A percentile compares a stretch with the other conserved stretches of the same genome.
These are phyloP conservation scores for Conistra vaccinii DNA, from an alignment of 2,888 invertebrate species.

Conservation along the genomic window DNA sequence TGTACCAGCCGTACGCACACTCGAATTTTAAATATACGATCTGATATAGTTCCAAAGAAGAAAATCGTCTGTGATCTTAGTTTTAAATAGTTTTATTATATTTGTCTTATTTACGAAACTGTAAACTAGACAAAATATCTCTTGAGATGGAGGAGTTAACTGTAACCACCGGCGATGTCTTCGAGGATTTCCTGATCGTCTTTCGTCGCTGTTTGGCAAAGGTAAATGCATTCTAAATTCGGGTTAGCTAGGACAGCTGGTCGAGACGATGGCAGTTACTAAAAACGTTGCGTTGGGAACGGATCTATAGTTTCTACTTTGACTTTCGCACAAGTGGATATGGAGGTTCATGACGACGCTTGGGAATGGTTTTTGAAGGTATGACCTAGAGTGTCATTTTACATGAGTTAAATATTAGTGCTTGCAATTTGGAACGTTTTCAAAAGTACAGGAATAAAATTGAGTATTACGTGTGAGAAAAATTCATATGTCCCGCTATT, in stretches of 20 bases:
- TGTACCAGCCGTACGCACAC: slow-evolving; percentile 72
- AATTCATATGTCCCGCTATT: slow-evolving; percentile 41
- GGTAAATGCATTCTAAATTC: slow-evolving; percentile 91
- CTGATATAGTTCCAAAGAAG: slow-evolving; percentile 86
- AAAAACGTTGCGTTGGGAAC: slow-evolving; percentile 66
- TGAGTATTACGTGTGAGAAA: slow-evolving; percentile 36
- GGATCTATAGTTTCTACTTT: slow-evolving; percentile 57
- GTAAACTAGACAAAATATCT: slow-evolving; percentile 89
- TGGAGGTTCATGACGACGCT: slow-evolving; percentile 79
- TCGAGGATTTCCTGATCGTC: slow-evolving; percentile 93
- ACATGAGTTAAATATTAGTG: too few relatives aligned
- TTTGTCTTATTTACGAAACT: slow-evolving; percentile 71
- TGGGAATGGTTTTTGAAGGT: slow-evolving; percentile 83
- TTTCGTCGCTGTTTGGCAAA: slow-evolving; percentile 93
- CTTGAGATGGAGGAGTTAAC: slow-evolving; percentile 92
- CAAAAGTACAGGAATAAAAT: slow-evolving; percentile 55
- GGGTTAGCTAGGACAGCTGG: slow-evolving; percentile 74
- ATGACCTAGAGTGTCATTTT: slow-evolving; percentile 55
- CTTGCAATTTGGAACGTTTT: slow-evolving; percentile 57
- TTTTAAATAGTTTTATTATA: slow-evolving; percentile 72
- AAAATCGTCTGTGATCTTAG: slow-evolving; percentile 84
- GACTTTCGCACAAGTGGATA: slow-evolving; percentile 70
- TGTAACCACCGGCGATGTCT: slow-evolving; percentile 92
- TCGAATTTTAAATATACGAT: slow-evolving; percentile 82
- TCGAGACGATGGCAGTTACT: slow-evolving; percentile 72